These are phyloP conservation scores for Procapra przewalskii DNA, from an alignment of 2,113 vertebrate genomes.

Conservation along the genomic window DNA sequence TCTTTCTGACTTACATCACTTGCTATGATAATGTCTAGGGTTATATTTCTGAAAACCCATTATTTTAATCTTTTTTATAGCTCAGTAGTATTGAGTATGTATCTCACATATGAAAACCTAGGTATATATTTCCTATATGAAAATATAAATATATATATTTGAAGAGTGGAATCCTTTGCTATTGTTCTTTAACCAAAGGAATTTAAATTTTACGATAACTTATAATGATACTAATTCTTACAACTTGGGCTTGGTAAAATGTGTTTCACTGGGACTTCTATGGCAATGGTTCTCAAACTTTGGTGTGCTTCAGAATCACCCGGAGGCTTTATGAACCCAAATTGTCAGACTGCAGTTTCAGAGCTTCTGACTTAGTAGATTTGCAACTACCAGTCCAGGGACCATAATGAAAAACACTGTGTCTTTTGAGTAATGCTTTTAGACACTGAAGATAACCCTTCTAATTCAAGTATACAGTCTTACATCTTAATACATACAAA, in stretches of 20 bases:
- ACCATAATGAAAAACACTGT: not conserved
- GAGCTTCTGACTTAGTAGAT: not conserved
- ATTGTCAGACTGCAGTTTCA: not conserved
- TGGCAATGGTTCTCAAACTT: not conserved
- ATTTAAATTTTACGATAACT: not conserved
- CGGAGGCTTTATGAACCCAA: not conserved
- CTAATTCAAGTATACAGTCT: not conserved
- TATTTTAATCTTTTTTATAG: not conserved
- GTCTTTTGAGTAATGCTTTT: not conserved
- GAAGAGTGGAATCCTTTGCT: not conserved
- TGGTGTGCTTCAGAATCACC: not conserved
- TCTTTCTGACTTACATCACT: not conserved
- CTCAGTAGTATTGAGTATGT: not conserved
- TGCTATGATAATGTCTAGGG: not conserved
- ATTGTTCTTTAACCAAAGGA: not conserved
- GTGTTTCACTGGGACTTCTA: not conserved
- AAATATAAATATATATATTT: not conserved
- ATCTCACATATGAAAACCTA: not conserved
- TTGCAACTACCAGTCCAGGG: not conserved
- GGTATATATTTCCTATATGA: not conserved
- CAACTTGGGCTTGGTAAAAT: not conserved
- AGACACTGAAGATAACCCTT: not conserved
- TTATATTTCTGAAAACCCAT: not conserved
- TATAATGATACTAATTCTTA: not conserved
- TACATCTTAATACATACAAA: not conserved